A percentile compares a stretch with the other conserved stretches of the same genome.
Conservation (phyloP, 2,888 invertebrate species). For the Elmis aenea region DNA sequence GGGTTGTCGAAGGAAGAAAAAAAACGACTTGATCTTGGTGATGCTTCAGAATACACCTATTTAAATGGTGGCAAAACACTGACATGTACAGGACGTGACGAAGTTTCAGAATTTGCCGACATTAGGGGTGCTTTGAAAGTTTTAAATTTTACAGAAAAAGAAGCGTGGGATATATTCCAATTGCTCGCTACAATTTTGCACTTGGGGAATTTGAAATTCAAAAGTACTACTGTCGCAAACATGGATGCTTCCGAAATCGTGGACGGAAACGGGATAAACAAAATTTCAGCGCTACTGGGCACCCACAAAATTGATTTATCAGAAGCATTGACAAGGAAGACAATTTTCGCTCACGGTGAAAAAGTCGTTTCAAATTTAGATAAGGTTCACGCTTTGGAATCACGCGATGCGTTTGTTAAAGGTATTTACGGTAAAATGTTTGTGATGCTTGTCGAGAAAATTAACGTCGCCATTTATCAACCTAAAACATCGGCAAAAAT, state of each 20-base stretch:
- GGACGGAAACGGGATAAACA: constrained; percentile 63
- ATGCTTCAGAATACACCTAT: constrained; percentile 73
- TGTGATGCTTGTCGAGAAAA: constrained; percentile 81
- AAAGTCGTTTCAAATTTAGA: constrained; percentile 72
- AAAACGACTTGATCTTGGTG: constrained; percentile 67
- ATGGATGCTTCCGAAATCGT: constrained; percentile 83
- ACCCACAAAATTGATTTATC: constrained; percentile 65
- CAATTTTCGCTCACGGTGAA: constrained; percentile 80
- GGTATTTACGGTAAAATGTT: constrained; percentile 90
- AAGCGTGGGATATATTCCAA: constrained; percentile 79
- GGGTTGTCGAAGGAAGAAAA: constrained; percentile 79
- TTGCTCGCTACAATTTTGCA: constrained; percentile 85
- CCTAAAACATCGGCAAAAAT: constrained; percentile 56
- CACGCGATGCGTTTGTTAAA: constrained; percentile 89
- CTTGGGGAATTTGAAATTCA: constrained; percentile 86
- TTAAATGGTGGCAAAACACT: constrained; percentile 74
- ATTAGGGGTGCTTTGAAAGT: constrained; percentile 91
- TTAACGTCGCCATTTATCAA: constrained; percentile 78
- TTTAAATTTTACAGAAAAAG: constrained; percentile 77
- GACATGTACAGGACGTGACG: constrained; percentile 77
- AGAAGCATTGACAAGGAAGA: constrained; percentile 79
- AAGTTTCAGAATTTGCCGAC: constrained; percentile 79
- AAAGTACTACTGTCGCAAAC: constrained; percentile 65
- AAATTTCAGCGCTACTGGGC: constrained; percentile 67
- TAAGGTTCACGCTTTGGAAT: constrained; percentile 72